These are phyloP conservation scores for Vimba vimba DNA, from an alignment of 2,113 vertebrate genomes.

Conservation along the genomic window DNA sequence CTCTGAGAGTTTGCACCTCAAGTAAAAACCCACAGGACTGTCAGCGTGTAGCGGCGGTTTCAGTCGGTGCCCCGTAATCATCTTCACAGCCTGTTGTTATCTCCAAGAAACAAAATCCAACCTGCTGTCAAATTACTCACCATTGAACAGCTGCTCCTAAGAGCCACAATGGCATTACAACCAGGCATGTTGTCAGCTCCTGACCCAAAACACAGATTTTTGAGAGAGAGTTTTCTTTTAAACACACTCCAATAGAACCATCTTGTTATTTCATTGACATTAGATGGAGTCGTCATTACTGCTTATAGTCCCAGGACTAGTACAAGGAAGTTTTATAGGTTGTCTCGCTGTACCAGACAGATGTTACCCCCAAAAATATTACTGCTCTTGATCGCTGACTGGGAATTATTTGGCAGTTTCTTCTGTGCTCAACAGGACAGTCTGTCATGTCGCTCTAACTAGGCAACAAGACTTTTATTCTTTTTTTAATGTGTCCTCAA, in stretches of 20 bases:
- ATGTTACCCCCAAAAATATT: neutral
- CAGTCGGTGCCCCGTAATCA: conserved; percentile 26
- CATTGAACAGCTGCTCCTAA: conserved; percentile 34
- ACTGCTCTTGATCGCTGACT: neutral
- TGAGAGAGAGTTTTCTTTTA: neutral
- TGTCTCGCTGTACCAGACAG: neutral
- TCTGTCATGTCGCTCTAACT: neutral
- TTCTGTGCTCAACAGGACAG: conserved; percentile 1
- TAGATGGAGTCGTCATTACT: neutral
- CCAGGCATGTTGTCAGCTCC: conserved; percentile 4
- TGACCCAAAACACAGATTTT: conserved; percentile 31
- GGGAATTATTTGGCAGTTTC: neutral
- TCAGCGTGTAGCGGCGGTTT: neutral
- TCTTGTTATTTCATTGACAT: neutral
- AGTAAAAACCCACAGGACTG: conserved; percentile 19
- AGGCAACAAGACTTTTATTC: neutral
- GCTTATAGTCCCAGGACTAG: neutral
- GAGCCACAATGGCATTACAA: conserved; percentile 10
- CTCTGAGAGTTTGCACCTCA: neutral
- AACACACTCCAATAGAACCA: neutral
- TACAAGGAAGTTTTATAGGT: neutral
- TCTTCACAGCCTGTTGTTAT: conserved; percentile 50
- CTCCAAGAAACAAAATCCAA: conserved; percentile 39
- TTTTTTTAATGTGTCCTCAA: neutral
- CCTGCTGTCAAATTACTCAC: conserved; percentile 52